Evolutionary conservation across 2,888 invertebrate genomes (phyloP).

Genomic region (Andrena trimmerana): DNA sequence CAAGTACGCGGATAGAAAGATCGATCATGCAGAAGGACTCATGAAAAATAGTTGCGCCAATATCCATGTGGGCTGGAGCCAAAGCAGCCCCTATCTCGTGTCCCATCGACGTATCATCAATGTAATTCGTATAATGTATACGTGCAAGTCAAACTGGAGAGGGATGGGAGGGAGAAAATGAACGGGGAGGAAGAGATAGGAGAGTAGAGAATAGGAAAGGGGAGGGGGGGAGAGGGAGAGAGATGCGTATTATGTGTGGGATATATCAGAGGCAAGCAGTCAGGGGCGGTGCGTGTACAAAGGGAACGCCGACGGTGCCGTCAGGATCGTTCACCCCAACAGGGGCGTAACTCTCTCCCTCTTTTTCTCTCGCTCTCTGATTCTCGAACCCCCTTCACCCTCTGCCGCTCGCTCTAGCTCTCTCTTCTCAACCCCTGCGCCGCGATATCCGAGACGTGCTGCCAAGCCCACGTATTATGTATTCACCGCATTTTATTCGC

Average conservation of each 20-base stretch:
- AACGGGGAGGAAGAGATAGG: conserved; percentile 31
- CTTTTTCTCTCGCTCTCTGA: conserved; percentile 17
- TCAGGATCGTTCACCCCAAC: conserved; percentile 75
- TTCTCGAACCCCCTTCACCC: conserved; percentile 29
- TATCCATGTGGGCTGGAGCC: conserved; percentile 64
- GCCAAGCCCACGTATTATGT: conserved; percentile 73
- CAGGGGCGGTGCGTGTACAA: conserved; percentile 74
- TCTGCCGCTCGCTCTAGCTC: conserved; percentile 31
- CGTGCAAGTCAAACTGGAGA: conserved; percentile 58
- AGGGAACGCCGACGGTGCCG: conserved; percentile 74
- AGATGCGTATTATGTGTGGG: conserved; percentile 65
- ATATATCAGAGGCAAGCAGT: conserved; percentile 68
- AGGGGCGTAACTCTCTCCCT: conserved; percentile 72
- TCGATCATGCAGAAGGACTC: conserved; percentile 33
- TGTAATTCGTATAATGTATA: conserved; percentile 78
- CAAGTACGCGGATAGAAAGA: conserved; percentile 45
- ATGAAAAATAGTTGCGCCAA: conserved; percentile 73
- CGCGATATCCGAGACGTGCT: conserved; percentile 48
- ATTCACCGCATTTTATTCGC: conserved; percentile 66
- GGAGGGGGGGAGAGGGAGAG: neutral
- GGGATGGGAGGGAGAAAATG: conserved; percentile 50
- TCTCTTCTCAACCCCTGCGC: conserved; percentile 59
- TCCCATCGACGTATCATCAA: conserved; percentile 76
- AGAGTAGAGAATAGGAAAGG: conserved; percentile 4
- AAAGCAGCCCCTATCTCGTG: conserved; percentile 71